Evolutionary conservation across 2,113 vertebrate species (phyloP).

Genomic region (Athene cunicularia): DNA sequence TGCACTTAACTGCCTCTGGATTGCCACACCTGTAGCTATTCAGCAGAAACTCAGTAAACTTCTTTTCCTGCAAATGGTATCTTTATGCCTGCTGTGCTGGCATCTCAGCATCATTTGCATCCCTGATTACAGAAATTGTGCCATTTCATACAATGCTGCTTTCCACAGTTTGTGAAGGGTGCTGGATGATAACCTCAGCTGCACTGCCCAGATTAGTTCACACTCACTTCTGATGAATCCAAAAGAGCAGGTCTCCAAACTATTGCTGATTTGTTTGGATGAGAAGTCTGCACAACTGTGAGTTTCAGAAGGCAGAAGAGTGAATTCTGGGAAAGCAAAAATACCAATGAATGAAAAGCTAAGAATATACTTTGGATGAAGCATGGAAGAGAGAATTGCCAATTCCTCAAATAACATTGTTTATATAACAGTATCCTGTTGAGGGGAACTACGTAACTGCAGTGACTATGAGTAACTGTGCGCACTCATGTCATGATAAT

Average conservation of each 20-base stretch:
- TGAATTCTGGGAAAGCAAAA: background rate
- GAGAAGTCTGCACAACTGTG: background rate
- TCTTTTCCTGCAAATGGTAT: background rate
- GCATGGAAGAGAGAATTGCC: background rate
- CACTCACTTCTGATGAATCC: background rate
- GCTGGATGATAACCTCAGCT: background rate
- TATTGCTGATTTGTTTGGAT: background rate
- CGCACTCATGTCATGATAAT: background rate
- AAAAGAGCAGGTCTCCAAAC: background rate
- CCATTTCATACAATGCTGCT: background rate
- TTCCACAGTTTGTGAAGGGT: background rate
- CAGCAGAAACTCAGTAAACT: background rate
- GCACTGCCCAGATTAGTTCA: background rate
- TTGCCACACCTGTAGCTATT: background rate
- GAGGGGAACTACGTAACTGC: background rate
- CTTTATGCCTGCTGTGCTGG: background rate
- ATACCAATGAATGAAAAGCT: background rate
- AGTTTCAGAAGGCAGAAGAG: background rate
- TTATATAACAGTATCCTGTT: constrained; percentile 32
- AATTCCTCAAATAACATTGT: background rate
- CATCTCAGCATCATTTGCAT: background rate
- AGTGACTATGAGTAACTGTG: background rate
- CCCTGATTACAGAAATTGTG: background rate
- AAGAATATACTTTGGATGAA: background rate
- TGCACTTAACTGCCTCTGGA: background rate